Evolutionary conservation across 2,113 vertebrate genomes (phyloP).

Genomic region (Eclectus roratus): DNA sequence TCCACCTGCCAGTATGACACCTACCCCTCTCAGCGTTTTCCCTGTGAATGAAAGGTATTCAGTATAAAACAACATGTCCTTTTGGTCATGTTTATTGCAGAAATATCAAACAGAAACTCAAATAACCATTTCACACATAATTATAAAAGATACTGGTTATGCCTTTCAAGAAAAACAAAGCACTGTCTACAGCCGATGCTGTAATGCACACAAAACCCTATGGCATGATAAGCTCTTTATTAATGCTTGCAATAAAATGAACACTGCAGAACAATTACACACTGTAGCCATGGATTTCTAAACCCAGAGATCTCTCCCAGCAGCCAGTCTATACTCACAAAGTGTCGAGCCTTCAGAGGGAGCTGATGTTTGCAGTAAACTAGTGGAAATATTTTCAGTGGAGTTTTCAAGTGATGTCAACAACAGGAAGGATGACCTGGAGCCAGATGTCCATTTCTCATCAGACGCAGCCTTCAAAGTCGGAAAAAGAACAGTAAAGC

Average conservation of each 20-base stretch:
- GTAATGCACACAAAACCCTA: background rate
- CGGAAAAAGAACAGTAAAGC: background rate
- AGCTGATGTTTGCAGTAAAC: background rate
- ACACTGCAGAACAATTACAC: background rate
- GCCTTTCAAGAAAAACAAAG: background rate
- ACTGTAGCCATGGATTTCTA: background rate
- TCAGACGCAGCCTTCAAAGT: slow-evolving; percentile 13
- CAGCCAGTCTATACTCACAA: background rate
- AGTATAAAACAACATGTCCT: background rate
- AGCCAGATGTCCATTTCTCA: slow-evolving; percentile 49
- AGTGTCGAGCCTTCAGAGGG: background rate
- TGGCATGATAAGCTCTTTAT: background rate
- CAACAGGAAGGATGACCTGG: slow-evolving; percentile 30
- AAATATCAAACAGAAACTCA: background rate
- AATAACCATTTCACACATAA: background rate
- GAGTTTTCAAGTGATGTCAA: slow-evolving; percentile 62
- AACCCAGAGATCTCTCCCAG: background rate
- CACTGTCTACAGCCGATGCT: background rate
- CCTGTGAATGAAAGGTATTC: background rate
- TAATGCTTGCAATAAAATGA: background rate
- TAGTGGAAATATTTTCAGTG: background rate
- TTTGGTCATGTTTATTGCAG: background rate
- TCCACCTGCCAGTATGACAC: background rate
- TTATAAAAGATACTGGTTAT: background rate
- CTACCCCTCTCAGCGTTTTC: background rate